Evolutionary conservation across 2,797 vertebrate species (phyloP).

Genomic region (Hippocampus kuda): DNA sequence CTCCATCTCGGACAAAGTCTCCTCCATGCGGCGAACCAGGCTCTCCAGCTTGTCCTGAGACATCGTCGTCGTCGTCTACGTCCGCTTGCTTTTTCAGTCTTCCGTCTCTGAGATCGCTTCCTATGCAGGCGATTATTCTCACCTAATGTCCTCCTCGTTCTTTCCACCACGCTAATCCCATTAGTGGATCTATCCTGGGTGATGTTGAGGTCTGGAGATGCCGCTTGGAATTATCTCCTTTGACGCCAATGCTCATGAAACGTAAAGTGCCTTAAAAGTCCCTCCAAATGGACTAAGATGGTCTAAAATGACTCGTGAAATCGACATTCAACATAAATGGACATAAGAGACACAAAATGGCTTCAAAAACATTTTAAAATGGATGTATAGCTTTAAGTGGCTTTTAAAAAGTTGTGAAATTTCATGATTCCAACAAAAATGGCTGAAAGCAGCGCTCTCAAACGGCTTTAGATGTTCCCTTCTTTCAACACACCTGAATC

Average conservation of each 20-base stretch:
- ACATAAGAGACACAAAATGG: too few relatives aligned
- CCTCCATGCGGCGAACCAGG: conserved; percentile 80
- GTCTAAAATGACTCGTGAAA: too few relatives aligned
- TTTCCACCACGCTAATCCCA: conserved; percentile 49
- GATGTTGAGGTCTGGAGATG: conserved; percentile 13
- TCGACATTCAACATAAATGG: background rate
- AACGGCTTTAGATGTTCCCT: too few relatives aligned
- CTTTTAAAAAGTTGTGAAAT: too few relatives aligned
- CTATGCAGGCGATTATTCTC: conserved; percentile 23
- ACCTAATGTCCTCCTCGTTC: conserved; percentile 43
- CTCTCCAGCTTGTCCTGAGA: conserved; percentile 78
- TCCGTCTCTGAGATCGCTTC: background rate
- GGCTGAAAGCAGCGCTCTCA: too few relatives aligned
- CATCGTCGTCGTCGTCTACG: conserved; percentile 47
- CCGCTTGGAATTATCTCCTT: background rate
- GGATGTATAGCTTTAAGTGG: too few relatives aligned
- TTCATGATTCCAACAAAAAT: too few relatives aligned
- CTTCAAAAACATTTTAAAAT: too few relatives aligned
- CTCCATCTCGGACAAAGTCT: conserved; percentile 78
- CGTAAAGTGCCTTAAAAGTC: background rate
- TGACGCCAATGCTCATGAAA: background rate
- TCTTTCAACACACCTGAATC: too few relatives aligned
- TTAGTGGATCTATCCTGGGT: conserved; percentile 64
- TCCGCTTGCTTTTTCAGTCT: background rate
- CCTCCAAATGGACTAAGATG: background rate